Conservation (phyloP, 2,113 vertebrate genomes). For the Entomyzon cyanotis region DNA sequence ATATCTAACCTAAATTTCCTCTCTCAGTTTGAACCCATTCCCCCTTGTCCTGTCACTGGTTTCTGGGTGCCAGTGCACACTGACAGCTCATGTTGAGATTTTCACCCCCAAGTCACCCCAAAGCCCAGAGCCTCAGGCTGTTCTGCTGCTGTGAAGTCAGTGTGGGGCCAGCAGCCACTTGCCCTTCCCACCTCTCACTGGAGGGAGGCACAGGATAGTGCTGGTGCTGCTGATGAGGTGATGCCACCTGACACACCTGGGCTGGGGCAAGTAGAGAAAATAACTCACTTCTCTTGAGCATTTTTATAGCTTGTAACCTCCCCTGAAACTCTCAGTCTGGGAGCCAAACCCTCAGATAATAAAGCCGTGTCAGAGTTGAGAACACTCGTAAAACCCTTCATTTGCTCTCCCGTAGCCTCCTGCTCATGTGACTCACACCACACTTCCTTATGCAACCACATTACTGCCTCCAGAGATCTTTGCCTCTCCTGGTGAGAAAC, state of each 20-base stretch:
- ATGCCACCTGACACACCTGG: background rate
- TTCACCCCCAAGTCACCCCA: background rate
- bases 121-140: background rate
- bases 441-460: background rate
- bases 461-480: background rate
- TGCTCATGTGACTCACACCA: background rate
- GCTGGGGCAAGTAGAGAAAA: background rate
- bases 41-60: background rate
- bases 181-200: fast-evolving
- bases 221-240: too few species aligned
- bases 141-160: background rate
- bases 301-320: background rate
- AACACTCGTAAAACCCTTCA: background rate
- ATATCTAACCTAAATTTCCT: background rate
- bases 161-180: fast-evolving
- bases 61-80: background rate
- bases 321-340: background rate
- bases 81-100: background rate
- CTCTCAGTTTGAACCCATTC: background rate
- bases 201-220: background rate
- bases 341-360: background rate
- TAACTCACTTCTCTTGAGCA: background rate
- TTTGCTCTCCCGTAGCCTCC: background rate
- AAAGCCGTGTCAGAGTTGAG: background rate
- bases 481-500: background rate